Conservation (phyloP, 2,113 vertebrate species). For the Rhinopomastus cyanomelas region DNA sequence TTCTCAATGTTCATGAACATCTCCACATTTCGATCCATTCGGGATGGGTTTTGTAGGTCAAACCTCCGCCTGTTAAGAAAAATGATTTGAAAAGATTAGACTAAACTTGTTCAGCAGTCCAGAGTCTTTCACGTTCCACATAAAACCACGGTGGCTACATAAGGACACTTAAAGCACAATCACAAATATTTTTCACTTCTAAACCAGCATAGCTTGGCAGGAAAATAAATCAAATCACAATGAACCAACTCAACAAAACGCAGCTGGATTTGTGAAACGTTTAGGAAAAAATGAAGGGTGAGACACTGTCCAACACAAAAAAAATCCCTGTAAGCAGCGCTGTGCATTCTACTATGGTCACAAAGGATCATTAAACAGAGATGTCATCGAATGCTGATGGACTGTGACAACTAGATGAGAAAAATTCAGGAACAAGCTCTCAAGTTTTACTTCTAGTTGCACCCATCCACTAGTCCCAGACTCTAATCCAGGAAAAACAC, state of each 20-base stretch:
- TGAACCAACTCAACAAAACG: neutral
- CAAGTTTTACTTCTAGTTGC: neutral
- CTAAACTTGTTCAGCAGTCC: neutral
- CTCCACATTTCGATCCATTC: conserved; percentile 98
- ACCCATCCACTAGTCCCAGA: neutral
- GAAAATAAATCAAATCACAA: neutral
- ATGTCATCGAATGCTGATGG: neutral
- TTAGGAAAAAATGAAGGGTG: neutral
- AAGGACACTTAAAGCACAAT: neutral
- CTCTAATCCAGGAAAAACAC: neutral
- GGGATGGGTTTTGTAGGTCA: conserved; percentile 95
- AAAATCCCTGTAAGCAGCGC: neutral
- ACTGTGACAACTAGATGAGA: neutral
- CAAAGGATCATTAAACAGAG: neutral
- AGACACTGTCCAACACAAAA: neutral
- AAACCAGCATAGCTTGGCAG: neutral
- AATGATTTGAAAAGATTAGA: neutral
- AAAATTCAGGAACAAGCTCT: neutral
- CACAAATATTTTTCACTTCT: neutral
- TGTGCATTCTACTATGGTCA: neutral
- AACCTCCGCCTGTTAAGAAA: conserved; percentile 85
- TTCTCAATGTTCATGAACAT: conserved; percentile 99
- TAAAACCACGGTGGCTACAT: neutral
- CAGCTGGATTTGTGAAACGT: neutral
- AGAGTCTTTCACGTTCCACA: neutral